Base-by-base conservation (phyloP, 1,140 invertebrate genomes). In the Helicoverpa armigera region DNA sequence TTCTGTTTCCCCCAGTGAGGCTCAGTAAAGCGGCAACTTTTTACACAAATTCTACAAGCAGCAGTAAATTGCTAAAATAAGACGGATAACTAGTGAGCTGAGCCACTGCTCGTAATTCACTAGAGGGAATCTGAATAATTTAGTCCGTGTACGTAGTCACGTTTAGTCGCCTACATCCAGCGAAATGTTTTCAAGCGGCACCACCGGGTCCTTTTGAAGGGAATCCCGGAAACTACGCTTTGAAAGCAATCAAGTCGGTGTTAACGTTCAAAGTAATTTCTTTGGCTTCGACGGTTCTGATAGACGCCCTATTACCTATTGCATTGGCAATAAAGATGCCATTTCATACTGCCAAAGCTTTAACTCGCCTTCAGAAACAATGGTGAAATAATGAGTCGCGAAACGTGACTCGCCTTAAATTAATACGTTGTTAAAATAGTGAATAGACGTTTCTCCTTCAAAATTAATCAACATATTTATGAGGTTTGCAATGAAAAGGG, bases 201-300 rank as follows among this genome's bases (percentile, higher is more conserved):
- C 85, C 81, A 85, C 73, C 31, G 75, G 70, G 82, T 85, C 85
- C 89, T 88, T 88, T 87, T 88, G 86, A 86, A 89, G 79, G 83
- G 86, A 87, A 88, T 86, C 84, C 86, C 79, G 86, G 89, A 87
- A 89, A 88, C 87, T 89, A 85, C 87, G 86, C 85, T 92, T 80
- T 86, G 86, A 88, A 91, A 91, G 90, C 91, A 89, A 90, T 91
- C 90, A 90, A 90, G 87, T 86, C 83, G 84, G 86, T 88, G 88
- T 89, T 92, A 90, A 90, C 87, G 87, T 88, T 89, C 85, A 87
- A 88, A 88, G 87, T 92, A 92, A 91, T 90, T 91, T 90, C 89
- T 90, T 88, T 87, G 87, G 87, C 87, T 91, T 89, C 88, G 43
- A 87, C 78, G 81, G 79, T 77, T 53, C 61, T 56, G 50, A 77